These are phyloP conservation scores for Chionomys nivalis DNA, from an alignment of 2,113 vertebrate genomes.

Conservation along the genomic window DNA sequence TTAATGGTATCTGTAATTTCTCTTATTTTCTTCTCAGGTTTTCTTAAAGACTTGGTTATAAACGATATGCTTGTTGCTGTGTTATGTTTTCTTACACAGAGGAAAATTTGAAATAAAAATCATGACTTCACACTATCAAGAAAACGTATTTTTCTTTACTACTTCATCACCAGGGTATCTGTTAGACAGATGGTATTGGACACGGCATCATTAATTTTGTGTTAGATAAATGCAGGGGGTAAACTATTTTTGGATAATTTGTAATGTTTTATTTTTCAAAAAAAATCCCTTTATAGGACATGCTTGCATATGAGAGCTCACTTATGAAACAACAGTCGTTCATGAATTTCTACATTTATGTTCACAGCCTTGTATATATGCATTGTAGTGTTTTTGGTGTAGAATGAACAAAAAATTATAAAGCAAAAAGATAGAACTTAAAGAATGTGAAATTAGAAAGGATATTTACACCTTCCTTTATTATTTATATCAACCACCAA, in stretches of 20 bases:
- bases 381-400: background rate
- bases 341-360: slow-evolving; percentile 18
- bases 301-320: slow-evolving; percentile 53
- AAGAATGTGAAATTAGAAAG: background rate
- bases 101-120: background rate
- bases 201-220: slow-evolving; percentile 78
- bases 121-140: background rate
- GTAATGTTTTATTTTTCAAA: slow-evolving; percentile 62
- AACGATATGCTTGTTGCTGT: background rate
- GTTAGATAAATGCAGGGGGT: slow-evolving; percentile 64
- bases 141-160: slow-evolving; percentile 30
- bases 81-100: background rate
- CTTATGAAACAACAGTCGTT: slow-evolving; percentile 15
- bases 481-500: background rate
- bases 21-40: background rate
- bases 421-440: background rate
- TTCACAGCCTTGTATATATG: background rate
- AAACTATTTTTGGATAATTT: slow-evolving; percentile 76
- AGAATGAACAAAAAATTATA: background rate
- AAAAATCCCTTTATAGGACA: slow-evolving; percentile 56
- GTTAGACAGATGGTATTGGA: slow-evolving; percentile 82
- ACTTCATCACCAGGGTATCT: slow-evolving; percentile 11
- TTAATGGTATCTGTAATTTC: background rate
- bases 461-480: background rate
- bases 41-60: background rate